phyloP scores from a whole-genome alignment of 1,140 invertebrate genomes.

The Brachystomella parvula region DNA sequence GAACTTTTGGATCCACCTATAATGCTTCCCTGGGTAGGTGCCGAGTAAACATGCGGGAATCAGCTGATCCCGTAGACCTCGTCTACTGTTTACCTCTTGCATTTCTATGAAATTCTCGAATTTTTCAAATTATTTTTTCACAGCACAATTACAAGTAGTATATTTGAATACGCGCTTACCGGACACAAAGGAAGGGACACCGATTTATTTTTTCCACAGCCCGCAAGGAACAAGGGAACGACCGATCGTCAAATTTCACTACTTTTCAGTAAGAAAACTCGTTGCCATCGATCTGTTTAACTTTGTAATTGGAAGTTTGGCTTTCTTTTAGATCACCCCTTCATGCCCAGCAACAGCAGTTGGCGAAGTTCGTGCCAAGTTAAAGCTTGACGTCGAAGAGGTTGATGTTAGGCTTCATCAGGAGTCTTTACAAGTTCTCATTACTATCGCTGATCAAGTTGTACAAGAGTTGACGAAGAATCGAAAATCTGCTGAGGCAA shows the following conservation, averaged over 20 bases:
- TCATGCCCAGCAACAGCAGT: not conserved
- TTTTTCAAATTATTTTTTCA: not conserved
- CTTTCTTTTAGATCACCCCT: not conserved
- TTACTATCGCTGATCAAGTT: not conserved
- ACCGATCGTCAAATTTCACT: not conserved
- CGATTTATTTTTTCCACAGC: not conserved
- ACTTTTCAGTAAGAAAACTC: not conserved
- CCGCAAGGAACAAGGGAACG: not conserved
- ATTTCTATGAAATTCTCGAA: not conserved
- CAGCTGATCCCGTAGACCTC: not conserved
- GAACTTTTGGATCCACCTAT: not conserved
- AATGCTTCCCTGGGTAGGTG: not conserved
- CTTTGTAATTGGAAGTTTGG: not conserved
- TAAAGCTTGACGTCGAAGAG: not conserved
- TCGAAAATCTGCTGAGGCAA: too few relatives aligned
- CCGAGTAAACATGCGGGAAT: not conserved
- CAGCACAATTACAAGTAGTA: not conserved
- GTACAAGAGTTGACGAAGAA: not conserved
- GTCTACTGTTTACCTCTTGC: not conserved
- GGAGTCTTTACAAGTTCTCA: not conserved
- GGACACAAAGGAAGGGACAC: not conserved
- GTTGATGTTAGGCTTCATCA: slow-evolving; percentile 8
- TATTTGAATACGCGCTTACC: not conserved
- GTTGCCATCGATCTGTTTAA: not conserved
- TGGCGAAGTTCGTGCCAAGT: not conserved